These are phyloP conservation scores for Catagonus wagneri DNA, from an alignment of 2,113 vertebrate species.

Conservation along the genomic window DNA sequence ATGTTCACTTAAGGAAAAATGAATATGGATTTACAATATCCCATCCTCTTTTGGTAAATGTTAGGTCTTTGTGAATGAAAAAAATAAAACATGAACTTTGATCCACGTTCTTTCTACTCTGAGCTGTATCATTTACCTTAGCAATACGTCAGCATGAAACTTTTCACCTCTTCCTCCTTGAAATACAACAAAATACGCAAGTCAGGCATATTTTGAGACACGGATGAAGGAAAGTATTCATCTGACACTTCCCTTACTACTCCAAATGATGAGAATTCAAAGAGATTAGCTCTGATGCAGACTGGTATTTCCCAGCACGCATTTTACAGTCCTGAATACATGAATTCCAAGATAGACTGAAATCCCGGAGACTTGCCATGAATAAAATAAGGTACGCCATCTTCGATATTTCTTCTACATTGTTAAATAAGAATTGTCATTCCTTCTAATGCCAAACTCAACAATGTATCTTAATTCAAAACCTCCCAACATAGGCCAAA, in stretches of 20 bases:
- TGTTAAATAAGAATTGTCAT: not conserved
- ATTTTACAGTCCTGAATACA: not conserved
- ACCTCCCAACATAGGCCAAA: not conserved
- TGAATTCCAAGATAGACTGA: not conserved
- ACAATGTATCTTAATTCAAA: not conserved
- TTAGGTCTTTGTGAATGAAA: not conserved
- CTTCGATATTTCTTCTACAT: not conserved
- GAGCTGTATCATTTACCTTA: not conserved
- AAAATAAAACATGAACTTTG: not conserved
- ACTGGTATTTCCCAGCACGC: not conserved
- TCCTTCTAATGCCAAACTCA: not conserved
- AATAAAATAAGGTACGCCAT: not conserved
- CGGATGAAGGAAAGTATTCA: not conserved
- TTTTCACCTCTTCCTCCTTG: not conserved
- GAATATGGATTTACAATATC: not conserved
- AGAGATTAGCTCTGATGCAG: not conserved
- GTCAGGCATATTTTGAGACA: not conserved
- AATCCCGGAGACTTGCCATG: not conserved
- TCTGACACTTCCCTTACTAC: not conserved
- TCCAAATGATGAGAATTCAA: not conserved
- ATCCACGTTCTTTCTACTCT: not conserved
- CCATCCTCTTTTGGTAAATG: constrained; percentile 22
- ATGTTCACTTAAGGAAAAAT: constrained; percentile 41
- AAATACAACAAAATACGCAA: constrained; percentile 13
- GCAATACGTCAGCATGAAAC: not conserved